phyloP scores from a whole-genome alignment of 2,797 vertebrate species.

The Fratercula arctica region DNA sequence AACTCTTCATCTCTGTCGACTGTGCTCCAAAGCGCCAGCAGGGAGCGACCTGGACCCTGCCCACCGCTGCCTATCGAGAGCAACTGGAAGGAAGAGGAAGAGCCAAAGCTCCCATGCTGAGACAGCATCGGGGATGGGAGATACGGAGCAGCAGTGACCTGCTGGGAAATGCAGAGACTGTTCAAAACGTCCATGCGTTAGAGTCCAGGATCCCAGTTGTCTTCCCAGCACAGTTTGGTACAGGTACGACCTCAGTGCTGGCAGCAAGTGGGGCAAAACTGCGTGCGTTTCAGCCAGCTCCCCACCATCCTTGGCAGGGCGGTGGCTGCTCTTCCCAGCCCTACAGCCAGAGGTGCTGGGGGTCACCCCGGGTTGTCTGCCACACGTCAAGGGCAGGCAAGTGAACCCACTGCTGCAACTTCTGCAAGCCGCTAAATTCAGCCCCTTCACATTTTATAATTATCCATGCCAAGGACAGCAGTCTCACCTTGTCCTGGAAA shows the following conservation, averaged over 20 bases:
- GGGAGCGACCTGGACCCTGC: neutral
- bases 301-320: neutral
- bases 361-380: neutral
- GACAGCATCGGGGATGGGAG: too few relatives aligned
- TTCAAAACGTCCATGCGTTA: neutral
- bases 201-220: neutral
- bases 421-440: neutral
- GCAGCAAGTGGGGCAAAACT: neutral
- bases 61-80: neutral
- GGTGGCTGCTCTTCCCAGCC: neutral
- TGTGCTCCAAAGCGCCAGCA: neutral
- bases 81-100: neutral
- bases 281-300: neutral
- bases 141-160: neutral
- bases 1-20: neutral
- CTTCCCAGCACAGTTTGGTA: neutral
- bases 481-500: neutral
- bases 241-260: neutral
- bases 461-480: neutral
- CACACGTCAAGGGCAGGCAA: neutral
- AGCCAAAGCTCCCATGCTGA: neutral
- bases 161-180: neutral
- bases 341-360: neutral
- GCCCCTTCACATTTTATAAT: neutral
- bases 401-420: neutral